Conservation (phyloP, 1,140 invertebrate genomes). For the Macrotrachela quadricornifera region DNA sequence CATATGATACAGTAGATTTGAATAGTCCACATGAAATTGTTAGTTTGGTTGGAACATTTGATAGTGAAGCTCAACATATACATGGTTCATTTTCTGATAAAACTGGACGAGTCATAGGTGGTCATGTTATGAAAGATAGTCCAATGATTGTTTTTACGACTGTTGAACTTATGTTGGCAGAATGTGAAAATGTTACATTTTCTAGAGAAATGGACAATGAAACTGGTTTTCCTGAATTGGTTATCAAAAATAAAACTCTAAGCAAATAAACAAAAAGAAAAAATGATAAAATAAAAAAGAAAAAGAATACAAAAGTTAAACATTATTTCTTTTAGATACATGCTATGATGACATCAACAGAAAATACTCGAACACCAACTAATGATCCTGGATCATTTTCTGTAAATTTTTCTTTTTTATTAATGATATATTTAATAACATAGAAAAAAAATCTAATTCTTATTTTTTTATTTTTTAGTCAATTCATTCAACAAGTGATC, state of each 20-base stretch:
- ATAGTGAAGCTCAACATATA: constrained; percentile 22
- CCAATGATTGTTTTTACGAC: constrained; percentile 29
- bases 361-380: no score
- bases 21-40: constrained; percentile 27
- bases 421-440: no score
- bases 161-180: constrained; percentile 30
- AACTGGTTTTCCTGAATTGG: constrained; percentile 27
- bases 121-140: constrained; percentile 27
- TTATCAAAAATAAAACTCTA: constrained; percentile 15
- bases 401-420: no score
- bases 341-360: no score
- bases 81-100: constrained; percentile 26
- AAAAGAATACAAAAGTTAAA: no score
- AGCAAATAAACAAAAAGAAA: background rate
- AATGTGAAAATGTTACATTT: constrained; percentile 18
- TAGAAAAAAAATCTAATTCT: no score
- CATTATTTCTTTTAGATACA: no score
- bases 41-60: constrained; percentile 30
- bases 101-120: constrained; percentile 25
- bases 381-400: no score
- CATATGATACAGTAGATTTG: constrained; percentile 15
- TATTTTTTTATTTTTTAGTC: no score
- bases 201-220: constrained; percentile 16
- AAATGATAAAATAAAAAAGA: no score
- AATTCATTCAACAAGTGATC: no score